Evolutionary conservation across 2,888 invertebrate species (phyloP), one percentile per base, ranked within the genome.

Genomic region (Ochropleura plecta): DNA sequence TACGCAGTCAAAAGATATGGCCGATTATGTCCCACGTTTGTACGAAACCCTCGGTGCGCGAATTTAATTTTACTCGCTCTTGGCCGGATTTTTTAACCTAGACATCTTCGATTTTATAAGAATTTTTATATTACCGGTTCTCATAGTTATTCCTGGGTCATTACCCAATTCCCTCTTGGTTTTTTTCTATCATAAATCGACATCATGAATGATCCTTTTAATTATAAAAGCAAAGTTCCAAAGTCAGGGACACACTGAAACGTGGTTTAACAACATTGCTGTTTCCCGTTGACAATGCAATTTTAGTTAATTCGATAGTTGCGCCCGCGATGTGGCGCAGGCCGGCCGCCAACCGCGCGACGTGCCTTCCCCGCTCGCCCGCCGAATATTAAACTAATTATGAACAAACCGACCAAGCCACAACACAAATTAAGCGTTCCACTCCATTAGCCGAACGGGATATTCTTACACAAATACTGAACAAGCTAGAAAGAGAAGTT

Each of bases 371-470:
- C 71, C 76, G 70, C 68, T 84, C 86, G 86, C 85, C 86, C 83
- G 87, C 85, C 89, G 90, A 91, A 92, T 92, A 93, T 92, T 95
- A 96, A 96, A 93, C 94, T 93, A 93, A 95, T 96, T 96, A 95
- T 91, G 88, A 92, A 92, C 94, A 94, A 94, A 93, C 93, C 92
- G 91, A 90, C 90, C 90, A 90, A 88, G 83, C 91, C 90, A 87
- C 88, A 91, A 90, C 90, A 88, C 88, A 90, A 93, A 93, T 93
- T 93, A 92, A 90, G 91, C 90, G 91, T 91, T 91, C 88, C 87
- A 92, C 91, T 94, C 92, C 92, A 94, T 93, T 94, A 92, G 91
- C 82, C 76, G 73, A 80, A 84, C 87, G 88, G 82, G 90, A 88
- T 88, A 88, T 83, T 82, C 82, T 85, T 84, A 79, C 73, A 62